Percentiles rank a stretch among this genome's conserved stretches.
These are phyloP conservation scores for Leptoteleia sp. DNA, from an alignment of 1,140 invertebrate genomes.

Conservation along the genomic window DNA sequence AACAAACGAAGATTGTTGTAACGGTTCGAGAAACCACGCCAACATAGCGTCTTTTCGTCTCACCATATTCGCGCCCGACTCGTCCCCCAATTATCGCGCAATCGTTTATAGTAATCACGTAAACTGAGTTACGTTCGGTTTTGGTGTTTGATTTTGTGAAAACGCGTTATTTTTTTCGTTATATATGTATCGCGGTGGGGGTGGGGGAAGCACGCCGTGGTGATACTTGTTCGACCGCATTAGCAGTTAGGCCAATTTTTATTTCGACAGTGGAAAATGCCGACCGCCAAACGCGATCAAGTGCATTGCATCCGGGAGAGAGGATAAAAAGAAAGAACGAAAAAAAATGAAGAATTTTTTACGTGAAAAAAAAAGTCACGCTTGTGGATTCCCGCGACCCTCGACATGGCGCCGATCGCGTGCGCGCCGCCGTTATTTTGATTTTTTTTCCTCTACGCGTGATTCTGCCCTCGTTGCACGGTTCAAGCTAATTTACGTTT, in stretches of 20 bases:
- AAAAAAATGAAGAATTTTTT: no score
- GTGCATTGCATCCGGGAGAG: no score
- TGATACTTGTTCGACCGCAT: conserved; percentile 28
- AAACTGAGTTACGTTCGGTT: background rate
- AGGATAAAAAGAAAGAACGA: no score
- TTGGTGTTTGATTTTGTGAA: background rate
- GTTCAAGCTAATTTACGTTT: no score
- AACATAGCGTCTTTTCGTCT: conserved; percentile 41
- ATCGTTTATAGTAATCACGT: background rate
- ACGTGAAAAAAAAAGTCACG: no score
- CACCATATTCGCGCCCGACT: conserved; percentile 9
- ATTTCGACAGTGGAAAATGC: no score
- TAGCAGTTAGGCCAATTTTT: no score
- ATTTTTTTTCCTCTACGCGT: background rate
- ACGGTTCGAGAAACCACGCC: conserved; percentile 43
- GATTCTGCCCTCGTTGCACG: background rate
- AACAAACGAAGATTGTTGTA: conserved; percentile 1
- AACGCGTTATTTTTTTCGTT: conserved; percentile 14
- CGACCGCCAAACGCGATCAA: no score
- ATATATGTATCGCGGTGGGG: conserved; percentile 25
- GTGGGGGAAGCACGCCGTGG: conserved; percentile 66
- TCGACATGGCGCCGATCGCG: no score
- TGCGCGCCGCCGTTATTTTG: no score
- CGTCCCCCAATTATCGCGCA: background rate
- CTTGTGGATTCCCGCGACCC: no score